phyloP scores from a whole-genome alignment of 2,797 vertebrate genomes.

The Salmo trutta region DNA sequence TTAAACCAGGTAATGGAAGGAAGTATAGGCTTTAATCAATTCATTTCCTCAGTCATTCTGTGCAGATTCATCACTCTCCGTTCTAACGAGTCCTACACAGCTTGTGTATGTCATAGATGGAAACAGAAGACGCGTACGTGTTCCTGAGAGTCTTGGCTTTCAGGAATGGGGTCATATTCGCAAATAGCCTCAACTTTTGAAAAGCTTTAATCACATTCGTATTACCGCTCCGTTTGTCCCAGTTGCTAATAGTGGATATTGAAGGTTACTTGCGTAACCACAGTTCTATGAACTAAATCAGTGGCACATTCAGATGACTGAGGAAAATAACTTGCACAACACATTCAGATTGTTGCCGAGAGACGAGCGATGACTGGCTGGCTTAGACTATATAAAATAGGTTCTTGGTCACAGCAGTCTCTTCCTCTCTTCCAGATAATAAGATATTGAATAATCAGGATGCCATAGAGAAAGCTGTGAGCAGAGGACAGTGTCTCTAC shows the following conservation, averaged over 20 bases:
- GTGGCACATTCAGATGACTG: background rate
- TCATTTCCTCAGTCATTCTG: background rate
- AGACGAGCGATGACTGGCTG: background rate
- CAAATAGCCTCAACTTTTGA: background rate
- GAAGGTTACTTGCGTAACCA: background rate
- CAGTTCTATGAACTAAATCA: background rate
- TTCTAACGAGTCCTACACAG: background rate
- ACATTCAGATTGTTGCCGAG: background rate
- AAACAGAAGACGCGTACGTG: background rate
- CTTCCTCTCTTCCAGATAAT: conserved; percentile 77
- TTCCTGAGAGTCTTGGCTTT: background rate
- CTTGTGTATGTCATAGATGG: background rate
- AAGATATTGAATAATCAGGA: conserved; percentile 97
- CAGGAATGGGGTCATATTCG: background rate
- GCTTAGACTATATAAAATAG: background rate
- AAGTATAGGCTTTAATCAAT: background rate
- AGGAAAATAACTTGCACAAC: background rate
- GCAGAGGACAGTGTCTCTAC: conserved; percentile 91
- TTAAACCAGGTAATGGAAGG: background rate
- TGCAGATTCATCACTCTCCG: background rate
- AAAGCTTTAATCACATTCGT: background rate
- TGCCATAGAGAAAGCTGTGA: conserved; percentile 93
- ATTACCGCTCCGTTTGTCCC: background rate
- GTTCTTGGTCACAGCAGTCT: background rate
- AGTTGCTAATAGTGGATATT: background rate